Evolutionary conservation across 2,797 vertebrate genomes (phyloP).

Genomic region (Euphonia xanthogaster): DNA sequence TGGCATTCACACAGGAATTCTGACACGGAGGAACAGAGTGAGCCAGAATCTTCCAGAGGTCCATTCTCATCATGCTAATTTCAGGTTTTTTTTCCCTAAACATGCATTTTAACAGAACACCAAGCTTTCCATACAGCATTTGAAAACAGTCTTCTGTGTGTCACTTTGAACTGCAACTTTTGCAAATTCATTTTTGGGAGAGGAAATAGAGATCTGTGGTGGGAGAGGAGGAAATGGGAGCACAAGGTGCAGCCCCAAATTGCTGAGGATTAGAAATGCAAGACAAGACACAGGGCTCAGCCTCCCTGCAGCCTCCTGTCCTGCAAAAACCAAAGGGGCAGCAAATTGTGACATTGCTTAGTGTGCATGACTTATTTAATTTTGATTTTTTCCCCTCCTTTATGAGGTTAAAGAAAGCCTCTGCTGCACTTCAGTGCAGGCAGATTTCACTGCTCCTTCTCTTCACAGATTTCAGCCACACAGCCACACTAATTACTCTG

Average conservation of each 20-base stretch:
- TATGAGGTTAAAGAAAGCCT: constrained; percentile 25
- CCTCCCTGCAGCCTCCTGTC: not conserved
- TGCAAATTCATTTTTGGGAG: not conserved
- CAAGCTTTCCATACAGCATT: not conserved
- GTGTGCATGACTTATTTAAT: not conserved
- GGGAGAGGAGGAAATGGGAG: not conserved
- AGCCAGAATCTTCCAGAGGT: not conserved
- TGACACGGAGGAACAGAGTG: fast-evolving
- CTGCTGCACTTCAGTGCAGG: not conserved
- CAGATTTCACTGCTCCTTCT: not conserved
- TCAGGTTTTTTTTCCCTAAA: not conserved
- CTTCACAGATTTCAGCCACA: not conserved
- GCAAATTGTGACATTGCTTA: not conserved
- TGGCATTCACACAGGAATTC: not conserved
- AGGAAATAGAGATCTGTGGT: not conserved
- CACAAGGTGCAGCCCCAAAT: not conserved
- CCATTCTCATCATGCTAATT: not conserved
- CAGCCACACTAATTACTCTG: constrained; percentile 26
- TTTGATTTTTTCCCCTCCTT: not conserved
- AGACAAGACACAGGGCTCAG: not conserved
- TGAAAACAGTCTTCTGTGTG: not conserved
- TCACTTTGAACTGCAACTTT: not conserved
- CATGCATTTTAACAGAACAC: not conserved
- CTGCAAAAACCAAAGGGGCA: not conserved
- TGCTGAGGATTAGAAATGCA: not conserved